These are phyloP conservation scores for Liparis tanakae DNA, from an alignment of 2,797 vertebrate genomes.

Conservation along the genomic window DNA sequence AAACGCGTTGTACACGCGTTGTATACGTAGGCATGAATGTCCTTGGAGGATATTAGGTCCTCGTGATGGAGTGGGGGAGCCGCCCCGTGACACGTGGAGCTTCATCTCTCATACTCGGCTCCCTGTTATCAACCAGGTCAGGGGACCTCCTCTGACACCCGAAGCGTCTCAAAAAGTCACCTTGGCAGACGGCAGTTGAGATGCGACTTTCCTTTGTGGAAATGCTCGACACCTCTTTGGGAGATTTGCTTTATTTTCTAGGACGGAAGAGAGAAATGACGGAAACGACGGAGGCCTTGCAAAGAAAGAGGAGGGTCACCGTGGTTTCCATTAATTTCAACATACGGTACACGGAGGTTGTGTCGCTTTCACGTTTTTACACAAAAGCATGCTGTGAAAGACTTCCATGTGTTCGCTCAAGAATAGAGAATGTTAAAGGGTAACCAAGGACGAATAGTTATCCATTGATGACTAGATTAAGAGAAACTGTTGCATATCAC, in stretches of 20 bases:
- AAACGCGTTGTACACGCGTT: constrained; percentile 19
- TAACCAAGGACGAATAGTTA: constrained; percentile 54
- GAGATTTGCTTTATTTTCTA: constrained; percentile 34
- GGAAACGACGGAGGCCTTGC: constrained; percentile 40
- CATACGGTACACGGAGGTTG: constrained; percentile 16
- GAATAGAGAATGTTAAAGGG: constrained; percentile 45
- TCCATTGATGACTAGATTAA: constrained; percentile 35
- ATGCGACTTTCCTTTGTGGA: constrained; percentile 39
- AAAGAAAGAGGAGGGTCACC: constrained; percentile 36
- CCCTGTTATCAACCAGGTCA: constrained; percentile 75
- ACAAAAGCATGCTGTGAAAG: constrained; percentile 24
- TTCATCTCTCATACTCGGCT: constrained; percentile 75
- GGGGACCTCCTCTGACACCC: constrained; percentile 67
- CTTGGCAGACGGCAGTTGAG: constrained; percentile 67
- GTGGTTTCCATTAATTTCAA: constrained; percentile 38
- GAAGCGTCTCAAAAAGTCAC: constrained; percentile 71
- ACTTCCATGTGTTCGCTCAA: constrained; percentile 36
- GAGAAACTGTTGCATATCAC: constrained; percentile 50
- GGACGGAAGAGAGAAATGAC: constrained; percentile 41
- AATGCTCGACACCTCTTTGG: constrained; percentile 16
- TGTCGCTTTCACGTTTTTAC: constrained; percentile 32
- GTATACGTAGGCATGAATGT: constrained; percentile 58
- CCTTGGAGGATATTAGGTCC: constrained; percentile 73
- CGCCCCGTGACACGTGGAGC: constrained; percentile 72
- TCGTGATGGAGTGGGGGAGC: constrained; percentile 75